Evolutionary conservation across 2,888 invertebrate genomes (phyloP), one percentile per base, ranked within the genome.

Genomic region (Thyatira batis): DNA sequence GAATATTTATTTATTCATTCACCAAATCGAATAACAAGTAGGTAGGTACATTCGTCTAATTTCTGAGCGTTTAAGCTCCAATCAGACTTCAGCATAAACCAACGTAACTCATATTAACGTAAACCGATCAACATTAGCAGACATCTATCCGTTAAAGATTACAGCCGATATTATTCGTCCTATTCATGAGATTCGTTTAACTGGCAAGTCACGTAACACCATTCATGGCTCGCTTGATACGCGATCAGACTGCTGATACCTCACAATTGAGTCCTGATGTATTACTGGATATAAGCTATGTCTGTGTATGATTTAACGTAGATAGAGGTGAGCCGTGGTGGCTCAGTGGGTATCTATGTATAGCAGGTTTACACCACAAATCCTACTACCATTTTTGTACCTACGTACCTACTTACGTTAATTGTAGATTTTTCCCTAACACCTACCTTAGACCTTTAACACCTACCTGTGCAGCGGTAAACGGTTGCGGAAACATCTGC

Each of bases 191-290:
- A 51, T 60, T 62, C 61, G 53, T 54, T 53, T 68, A 64, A 68
- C 65, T 61, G 56, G 55, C 71, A 51, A 63, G 71, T 76, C 79
- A 78, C 79, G 77, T 78, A 60, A 48, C 50, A 50, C 68, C 68
- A 74, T 77, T 78, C 73, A 78, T 68, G 71, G 63, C 50, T 63
- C 53, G 57, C 63, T 48, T 52, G 55, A 59, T 61, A 76, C 76
- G 77, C 71, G 76, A 57, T 57, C 58, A 23, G 77, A 73, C 69
- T 77, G 63, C 63, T 64, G 71, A 78, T 70, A 54, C 49, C 45
- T 46, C 60, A 59, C 57, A 61, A 65, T 57, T 61, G 53, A 46
- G 27, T 50, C 45, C 62, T 76, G 74, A 77, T 76, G 63, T 74
- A 79, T 79, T 57, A 60, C 62, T 45, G 55, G 25, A 25, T 27